Evolutionary conservation across 2,888 invertebrate species (phyloP).

Genomic region (Pyrgus malvae): DNA sequence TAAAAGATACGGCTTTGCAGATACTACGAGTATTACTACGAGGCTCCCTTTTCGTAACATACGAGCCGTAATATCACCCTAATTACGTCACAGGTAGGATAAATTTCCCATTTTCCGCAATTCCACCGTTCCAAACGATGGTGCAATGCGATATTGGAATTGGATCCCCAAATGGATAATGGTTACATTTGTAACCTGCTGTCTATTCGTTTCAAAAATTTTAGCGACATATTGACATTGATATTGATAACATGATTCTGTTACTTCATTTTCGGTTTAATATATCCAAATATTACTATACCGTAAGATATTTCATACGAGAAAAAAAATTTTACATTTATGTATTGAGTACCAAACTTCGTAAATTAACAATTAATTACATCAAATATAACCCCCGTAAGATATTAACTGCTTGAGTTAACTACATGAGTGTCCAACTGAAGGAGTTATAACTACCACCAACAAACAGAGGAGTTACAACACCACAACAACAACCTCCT

Average conservation of each 20-base stretch:
- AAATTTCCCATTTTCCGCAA: constrained; percentile 14
- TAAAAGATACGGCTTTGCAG: neutral
- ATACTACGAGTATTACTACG: neutral
- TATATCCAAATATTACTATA: too few species aligned
- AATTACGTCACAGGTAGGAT: constrained; percentile 9
- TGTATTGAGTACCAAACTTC: too few species aligned
- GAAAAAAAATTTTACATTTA: too few species aligned
- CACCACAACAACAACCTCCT: too few species aligned
- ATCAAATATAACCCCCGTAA: too few species aligned
- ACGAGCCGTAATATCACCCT: neutral
- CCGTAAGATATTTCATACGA: too few species aligned
- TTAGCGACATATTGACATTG: neutral
- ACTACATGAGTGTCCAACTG: too few species aligned
- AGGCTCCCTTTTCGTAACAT: neutral
- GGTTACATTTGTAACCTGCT: constrained; percentile 23
- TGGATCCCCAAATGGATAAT: constrained; percentile 13
- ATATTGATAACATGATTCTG: neutral
- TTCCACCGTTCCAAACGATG: neutral
- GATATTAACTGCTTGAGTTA: too few species aligned
- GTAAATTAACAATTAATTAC: too few species aligned
- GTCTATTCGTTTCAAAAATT: neutral
- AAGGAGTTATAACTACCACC: too few species aligned
- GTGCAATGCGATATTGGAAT: constrained; percentile 4
- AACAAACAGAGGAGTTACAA: too few species aligned
- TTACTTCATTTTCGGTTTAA: too few species aligned